Evolutionary conservation across 2,888 invertebrate species (phyloP).

Genomic region (Philhelius pedissequus): DNA sequence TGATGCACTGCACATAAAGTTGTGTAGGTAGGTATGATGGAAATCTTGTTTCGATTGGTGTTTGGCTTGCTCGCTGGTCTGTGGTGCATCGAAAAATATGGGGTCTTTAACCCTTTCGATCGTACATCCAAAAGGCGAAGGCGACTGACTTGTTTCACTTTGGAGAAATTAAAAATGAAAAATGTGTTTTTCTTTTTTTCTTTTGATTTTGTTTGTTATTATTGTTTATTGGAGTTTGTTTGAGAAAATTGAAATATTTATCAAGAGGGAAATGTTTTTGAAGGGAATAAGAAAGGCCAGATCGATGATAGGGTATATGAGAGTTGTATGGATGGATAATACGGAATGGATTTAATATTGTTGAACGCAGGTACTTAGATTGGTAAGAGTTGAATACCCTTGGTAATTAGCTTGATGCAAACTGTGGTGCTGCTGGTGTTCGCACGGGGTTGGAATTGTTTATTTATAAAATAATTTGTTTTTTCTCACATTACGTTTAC

Average conservation of each 20-base stretch:
- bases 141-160: conserved; percentile 26
- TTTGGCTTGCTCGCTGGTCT: not conserved
- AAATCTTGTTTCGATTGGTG: conserved; percentile 36
- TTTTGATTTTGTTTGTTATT: not conserved
- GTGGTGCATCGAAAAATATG: conserved; percentile 59
- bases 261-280: conserved; percentile 18
- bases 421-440: not conserved
- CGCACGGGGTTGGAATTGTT: not conserved
- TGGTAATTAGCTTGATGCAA: not conserved
- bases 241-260: conserved; percentile 22
- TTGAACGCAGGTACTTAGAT: not conserved
- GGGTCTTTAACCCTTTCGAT: conserved; percentile 64
- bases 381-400: not conserved
- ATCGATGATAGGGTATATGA: not conserved
- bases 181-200: conserved; percentile 23
- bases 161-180: conserved; percentile 48
- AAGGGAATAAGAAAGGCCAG: conserved; percentile 1
- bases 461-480: too few relatives aligned
- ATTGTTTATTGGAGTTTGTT: conserved; percentile 8
- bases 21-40: not conserved
- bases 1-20: conserved; percentile 53
- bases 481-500: too few relatives aligned
- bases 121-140: not conserved
- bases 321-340: not conserved
- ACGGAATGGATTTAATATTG: not conserved